Percentiles rank a stretch among this genome's conserved stretches.
Evolutionary conservation across 2,113 vertebrate genomes (phyloP).

Genomic region (Falcunculus frontatus): DNA sequence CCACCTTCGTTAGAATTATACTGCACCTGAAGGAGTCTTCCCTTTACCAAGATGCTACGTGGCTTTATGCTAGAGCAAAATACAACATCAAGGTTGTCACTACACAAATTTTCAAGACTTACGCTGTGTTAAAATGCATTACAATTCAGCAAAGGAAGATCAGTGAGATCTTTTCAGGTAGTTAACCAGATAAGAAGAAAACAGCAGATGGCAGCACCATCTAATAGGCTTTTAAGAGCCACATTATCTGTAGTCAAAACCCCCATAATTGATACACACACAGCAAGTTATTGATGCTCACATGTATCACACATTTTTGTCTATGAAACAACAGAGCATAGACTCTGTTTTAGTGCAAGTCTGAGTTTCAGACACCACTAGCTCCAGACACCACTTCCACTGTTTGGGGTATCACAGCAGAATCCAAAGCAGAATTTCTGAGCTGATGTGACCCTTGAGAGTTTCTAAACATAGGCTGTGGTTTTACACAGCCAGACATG

Average conservation of each 20-base stretch:
- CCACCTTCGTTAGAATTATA: neutral
- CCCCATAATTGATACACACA: neutral
- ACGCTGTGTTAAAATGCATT: neutral
- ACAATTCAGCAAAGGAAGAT: neutral
- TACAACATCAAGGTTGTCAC: neutral
- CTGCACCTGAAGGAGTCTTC: neutral
- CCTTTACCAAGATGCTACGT: neutral
- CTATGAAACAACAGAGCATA: neutral
- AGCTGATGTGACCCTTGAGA: neutral
- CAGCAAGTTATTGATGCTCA: neutral
- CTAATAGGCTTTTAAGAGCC: neutral
- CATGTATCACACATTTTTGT: neutral
- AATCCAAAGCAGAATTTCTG: neutral
- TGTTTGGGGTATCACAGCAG: neutral
- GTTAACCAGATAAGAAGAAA: slow-evolving; percentile 34
- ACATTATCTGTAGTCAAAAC: neutral
- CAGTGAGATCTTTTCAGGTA: neutral
- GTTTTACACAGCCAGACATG: neutral
- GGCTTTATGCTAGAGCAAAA: neutral
- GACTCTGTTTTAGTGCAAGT: neutral
- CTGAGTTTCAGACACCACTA: neutral
- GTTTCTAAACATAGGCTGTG: neutral
- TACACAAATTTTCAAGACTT: neutral
- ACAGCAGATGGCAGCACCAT: slow-evolving; percentile 72
- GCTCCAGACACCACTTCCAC: neutral